phyloP scores from a whole-genome alignment of 1,140 invertebrate genomes.

The Episyrphus balteatus region DNA sequence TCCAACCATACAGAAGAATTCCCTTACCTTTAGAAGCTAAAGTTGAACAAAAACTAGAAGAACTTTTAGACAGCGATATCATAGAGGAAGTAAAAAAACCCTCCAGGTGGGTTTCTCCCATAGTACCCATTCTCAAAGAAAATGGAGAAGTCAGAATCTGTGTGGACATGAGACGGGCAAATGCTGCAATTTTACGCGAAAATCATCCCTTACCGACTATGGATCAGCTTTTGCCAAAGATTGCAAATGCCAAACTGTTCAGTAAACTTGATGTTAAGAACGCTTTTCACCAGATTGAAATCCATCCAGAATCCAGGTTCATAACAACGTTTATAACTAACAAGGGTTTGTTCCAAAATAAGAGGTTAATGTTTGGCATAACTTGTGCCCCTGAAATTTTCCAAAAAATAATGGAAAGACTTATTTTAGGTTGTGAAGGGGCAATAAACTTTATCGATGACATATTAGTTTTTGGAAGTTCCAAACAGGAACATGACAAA shows the following conservation, averaged over 20 bases:
- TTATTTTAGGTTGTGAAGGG: slow-evolving; percentile 11
- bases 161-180: slow-evolving; percentile 33
- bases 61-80: slow-evolving; percentile 16
- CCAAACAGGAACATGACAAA: slow-evolving; percentile 13
- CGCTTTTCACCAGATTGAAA: slow-evolving; percentile 16
- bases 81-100: slow-evolving; percentile 16
- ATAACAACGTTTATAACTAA: slow-evolving; percentile 32
- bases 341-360: slow-evolving; percentile 27
- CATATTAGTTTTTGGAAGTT: slow-evolving; percentile 19
- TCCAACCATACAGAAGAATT: slow-evolving; percentile 13
- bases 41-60: slow-evolving; percentile 7
- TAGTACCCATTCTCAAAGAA: slow-evolving; percentile 23
- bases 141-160: slow-evolving; percentile 28
- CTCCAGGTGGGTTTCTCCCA: slow-evolving; percentile 28
- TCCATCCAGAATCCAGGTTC: too few species aligned
- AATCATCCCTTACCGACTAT: slow-evolving; percentile 32
- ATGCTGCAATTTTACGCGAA: slow-evolving; percentile 27
- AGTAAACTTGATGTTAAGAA: slow-evolving; percentile 21
- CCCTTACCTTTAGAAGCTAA: too few species aligned
- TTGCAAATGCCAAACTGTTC: slow-evolving; percentile 16
- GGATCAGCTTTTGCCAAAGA: slow-evolving; percentile 19
- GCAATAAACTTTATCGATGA: too few species aligned
- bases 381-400: too few species aligned
- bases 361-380: too few species aligned
- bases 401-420: slow-evolving; percentile 27